phyloP scores from a whole-genome alignment of 2,113 vertebrate genomes.

The Brachypteracias leptosomus region DNA sequence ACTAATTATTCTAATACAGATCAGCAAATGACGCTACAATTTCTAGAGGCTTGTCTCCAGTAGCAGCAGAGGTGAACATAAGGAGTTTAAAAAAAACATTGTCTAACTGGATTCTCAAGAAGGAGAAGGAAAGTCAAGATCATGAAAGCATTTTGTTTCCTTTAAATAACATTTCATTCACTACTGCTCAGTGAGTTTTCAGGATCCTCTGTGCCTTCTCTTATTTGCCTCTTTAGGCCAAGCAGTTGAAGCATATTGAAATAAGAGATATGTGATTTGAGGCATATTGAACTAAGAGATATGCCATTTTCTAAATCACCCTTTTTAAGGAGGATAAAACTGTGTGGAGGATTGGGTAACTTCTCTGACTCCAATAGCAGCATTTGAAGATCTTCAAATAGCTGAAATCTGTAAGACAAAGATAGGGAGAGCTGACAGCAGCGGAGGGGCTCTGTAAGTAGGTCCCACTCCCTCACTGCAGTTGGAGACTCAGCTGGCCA shows the following conservation, averaged over 20 bases:
- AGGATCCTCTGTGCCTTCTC: background rate
- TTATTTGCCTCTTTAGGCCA: background rate
- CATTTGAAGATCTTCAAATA: background rate
- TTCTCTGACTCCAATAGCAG: background rate
- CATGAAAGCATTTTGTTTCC: background rate
- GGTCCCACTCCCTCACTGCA: background rate
- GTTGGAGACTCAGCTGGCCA: background rate
- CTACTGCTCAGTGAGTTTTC: background rate
- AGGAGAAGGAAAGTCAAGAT: background rate
- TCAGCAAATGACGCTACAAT: background rate
- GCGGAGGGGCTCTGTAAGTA: background rate
- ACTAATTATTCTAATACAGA: background rate
- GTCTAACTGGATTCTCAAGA: background rate
- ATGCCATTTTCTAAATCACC: background rate
- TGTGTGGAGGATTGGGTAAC: background rate
- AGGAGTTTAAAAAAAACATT: background rate
- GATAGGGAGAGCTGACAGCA: fast-evolving
- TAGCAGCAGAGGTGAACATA: background rate
- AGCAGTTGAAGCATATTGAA: background rate
- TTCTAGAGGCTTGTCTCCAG: background rate
- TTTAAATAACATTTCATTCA: background rate
- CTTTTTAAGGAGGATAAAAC: background rate
- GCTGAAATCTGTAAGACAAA: background rate
- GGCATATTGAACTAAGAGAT: background rate
- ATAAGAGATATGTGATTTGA: background rate